Conservation (phyloP, 2,113 vertebrate genomes). For the Xiphophorus hellerii region DNA sequence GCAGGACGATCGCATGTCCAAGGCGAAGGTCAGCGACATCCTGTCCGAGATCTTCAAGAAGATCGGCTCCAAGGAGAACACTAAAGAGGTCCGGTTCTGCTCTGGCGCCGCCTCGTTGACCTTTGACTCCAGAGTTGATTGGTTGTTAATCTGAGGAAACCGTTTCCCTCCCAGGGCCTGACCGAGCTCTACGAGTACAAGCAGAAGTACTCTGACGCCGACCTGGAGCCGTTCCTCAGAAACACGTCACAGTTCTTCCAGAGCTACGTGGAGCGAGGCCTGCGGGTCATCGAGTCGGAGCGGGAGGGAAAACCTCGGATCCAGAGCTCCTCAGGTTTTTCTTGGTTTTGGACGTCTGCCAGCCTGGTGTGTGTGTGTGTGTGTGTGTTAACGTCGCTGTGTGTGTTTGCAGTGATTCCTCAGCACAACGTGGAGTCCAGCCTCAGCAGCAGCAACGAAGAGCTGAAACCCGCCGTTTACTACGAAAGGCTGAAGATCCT, state of each 20-base stretch:
- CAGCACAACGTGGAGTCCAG: conserved; percentile 84
- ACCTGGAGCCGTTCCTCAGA: conserved; percentile 95
- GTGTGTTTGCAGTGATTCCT: conserved; percentile 83
- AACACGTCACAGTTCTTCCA: conserved; percentile 98
- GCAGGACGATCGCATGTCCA: conserved; percentile 94
- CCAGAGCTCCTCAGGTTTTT: conserved; percentile 85
- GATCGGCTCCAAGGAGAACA: conserved; percentile 99
- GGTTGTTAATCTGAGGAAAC: too few species aligned
- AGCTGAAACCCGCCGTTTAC: conserved; percentile 94
- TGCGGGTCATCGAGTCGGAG: conserved; percentile 95
- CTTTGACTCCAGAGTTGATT: too few species aligned
- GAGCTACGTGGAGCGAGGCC: conserved; percentile 96
- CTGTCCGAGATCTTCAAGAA: conserved; percentile 99
- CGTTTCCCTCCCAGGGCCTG: conserved; percentile 83
- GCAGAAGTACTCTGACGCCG: conserved; percentile 95
- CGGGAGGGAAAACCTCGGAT: conserved; percentile 91
- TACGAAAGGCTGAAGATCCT: conserved; percentile 97
- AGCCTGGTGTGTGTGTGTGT: too few species aligned
- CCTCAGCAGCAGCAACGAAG: conserved; percentile 88
- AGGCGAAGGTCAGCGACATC: conserved; percentile 95
- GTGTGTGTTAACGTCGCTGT: background rate
- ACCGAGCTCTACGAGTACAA: conserved; percentile 98
- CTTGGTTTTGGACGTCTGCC: too few species aligned
- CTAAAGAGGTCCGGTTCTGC: conserved; percentile 86
- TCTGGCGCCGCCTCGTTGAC: background rate